Base-by-base conservation (phyloP, 2,888 invertebrate genomes). In the Phengaris arion region DNA sequence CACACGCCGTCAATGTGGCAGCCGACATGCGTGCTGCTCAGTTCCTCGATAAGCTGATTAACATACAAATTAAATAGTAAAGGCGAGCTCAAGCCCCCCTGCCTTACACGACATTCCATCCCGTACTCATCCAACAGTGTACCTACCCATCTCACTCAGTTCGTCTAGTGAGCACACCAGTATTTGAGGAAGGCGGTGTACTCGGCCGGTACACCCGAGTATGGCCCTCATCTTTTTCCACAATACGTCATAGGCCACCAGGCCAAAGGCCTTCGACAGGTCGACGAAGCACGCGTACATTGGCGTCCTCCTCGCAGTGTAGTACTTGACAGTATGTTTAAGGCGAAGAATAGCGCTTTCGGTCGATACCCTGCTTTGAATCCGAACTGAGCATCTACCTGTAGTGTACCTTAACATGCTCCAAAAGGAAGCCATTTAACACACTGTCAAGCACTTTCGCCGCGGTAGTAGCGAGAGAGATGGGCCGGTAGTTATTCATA, bases 91-190 rank as follows among this genome's bases (percentile, higher is more conserved):
- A 72, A 51, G 2, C 72, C 72, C 9, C 52, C 72, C 54, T 72
- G 72, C 10, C 22, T 22, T 22, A 22, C 22, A 22, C 70, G 52
- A 51, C 55, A 74, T 55, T 55, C 73, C 73, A 74, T 12, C 13
- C 45, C 57, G 45, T 74, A 74, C 45, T 54, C 57, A 46, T 74
- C 55, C 12, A n/a, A 74, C 5, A 55, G 55, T 3, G 55, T 35
- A 55, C 45, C 55, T 6, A n/a, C 55, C 73, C 73, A 74, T 55
- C 73, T 74, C 55, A 57, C 55, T 15, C n/a, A 57, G 5, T 74
- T 74, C 6, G 10, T 74, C 55, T 74, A 57, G 55, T 74, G 51
- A 35, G 13, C 12, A 15, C 45, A 74, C 57, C 55, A 55, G 73
- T 55, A 74, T 35, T 45, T 74, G 12, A 74, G 45, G 10, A 45